phyloP scores from a whole-genome alignment of 2,797 vertebrate genomes.

The Emydoidea blandingii region DNA sequence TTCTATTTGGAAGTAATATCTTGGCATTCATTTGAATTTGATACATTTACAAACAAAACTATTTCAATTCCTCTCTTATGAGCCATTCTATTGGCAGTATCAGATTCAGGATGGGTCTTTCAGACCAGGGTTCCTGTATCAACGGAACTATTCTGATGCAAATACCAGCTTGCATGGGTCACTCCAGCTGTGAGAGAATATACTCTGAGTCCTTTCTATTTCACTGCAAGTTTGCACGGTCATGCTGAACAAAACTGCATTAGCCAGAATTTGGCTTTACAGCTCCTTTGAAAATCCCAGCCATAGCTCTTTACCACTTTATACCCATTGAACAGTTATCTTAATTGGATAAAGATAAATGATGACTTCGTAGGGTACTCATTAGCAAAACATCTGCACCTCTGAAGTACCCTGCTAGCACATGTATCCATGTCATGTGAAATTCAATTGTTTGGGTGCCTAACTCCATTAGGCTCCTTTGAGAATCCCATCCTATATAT shows the following conservation, averaged over 20 bases:
- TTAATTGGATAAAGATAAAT: background rate
- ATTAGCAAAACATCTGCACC: background rate
- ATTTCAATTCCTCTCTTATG: background rate
- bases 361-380: background rate
- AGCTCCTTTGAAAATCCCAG: background rate
- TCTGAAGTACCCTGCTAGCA: background rate
- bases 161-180: background rate
- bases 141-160: background rate
- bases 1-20: background rate
- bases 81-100: background rate
- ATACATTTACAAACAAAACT: background rate
- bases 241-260: background rate
- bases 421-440: background rate
- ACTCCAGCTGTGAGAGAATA: background rate
- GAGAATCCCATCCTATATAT: background rate
- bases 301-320: background rate
- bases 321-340: background rate
- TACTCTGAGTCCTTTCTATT: background rate
- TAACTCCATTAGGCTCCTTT: background rate
- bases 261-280: background rate
- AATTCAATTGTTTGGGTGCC: background rate
- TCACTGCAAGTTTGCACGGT: background rate
- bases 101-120: background rate
- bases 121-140: background rate
- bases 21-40: background rate